These are phyloP conservation scores for Danio jaintianensis DNA, from an alignment of 2,797 vertebrate genomes.

Conservation along the genomic window DNA sequence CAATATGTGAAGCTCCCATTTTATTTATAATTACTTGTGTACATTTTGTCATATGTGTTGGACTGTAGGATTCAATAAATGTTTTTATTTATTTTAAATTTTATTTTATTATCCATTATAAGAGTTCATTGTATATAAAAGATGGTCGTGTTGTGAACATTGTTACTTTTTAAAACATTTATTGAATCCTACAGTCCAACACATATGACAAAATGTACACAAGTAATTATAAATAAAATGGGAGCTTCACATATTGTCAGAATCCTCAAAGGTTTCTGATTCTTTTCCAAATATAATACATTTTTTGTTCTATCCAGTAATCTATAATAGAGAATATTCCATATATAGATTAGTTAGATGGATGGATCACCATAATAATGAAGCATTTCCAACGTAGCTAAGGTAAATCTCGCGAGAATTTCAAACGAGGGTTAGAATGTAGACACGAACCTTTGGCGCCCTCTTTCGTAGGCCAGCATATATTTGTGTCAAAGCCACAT, in stretches of 20 bases:
- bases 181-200: not conserved
- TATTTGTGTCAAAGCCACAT: slow-evolving; percentile 2
- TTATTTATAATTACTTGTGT: not conserved
- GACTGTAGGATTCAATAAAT: not conserved
- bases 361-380: too few relatives aligned
- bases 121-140: not conserved
- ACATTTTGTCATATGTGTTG: not conserved
- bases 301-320: not conserved
- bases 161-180: not conserved
- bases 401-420: slow-evolving; percentile 22
- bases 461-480: not conserved
- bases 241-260: not conserved
- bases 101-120: too few relatives aligned
- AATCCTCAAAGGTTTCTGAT: not conserved
- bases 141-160: not conserved
- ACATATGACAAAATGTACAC: not conserved
- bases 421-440: slow-evolving; percentile 11
- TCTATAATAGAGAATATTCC: too few relatives aligned
- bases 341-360: too few relatives aligned
- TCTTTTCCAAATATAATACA: not conserved
- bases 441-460: not conserved
- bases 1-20: not conserved
- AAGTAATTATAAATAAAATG: not conserved
- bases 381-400: too few relatives aligned
- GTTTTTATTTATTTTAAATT: too few relatives aligned